Evolutionary conservation across 2,888 invertebrate genomes (phyloP).

Genomic region (Heliconius cydno): DNA sequence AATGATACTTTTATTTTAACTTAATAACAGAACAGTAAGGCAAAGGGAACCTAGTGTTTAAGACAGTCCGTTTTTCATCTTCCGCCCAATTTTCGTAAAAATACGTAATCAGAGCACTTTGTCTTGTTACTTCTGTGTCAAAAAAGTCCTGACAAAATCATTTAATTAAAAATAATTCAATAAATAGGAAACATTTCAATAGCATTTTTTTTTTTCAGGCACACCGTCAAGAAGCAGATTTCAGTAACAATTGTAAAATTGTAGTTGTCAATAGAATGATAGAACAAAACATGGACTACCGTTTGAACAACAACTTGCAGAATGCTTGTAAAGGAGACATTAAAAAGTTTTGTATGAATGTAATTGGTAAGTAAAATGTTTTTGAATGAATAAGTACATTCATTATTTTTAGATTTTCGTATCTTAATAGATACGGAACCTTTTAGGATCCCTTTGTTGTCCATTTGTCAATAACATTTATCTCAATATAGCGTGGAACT

Average conservation of each 20-base stretch:
- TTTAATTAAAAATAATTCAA: too few species aligned
- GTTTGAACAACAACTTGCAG: constrained; percentile 93
- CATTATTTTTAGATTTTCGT: constrained; percentile 1
- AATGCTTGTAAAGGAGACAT: constrained; percentile 93
- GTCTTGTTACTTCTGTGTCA: too few species aligned
- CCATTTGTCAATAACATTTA: too few species aligned
- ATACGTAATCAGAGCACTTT: too few species aligned
- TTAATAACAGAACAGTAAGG: too few species aligned
- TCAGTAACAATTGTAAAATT: constrained; percentile 92
- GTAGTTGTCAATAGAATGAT: constrained; percentile 94
- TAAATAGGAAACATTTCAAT: background rate
- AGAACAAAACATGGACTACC: constrained; percentile 94
- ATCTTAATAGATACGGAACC: background rate
- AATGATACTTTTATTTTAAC: too few species aligned
- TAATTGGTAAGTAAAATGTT: constrained; percentile 68
- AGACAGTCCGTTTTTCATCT: too few species aligned
- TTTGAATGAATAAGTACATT: background rate
- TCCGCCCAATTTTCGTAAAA: too few species aligned
- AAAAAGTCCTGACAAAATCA: too few species aligned
- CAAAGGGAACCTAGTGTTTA: too few species aligned
- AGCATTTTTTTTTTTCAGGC: constrained; percentile 69
- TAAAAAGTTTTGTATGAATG: constrained; percentile 82
- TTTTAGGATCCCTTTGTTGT: background rate
- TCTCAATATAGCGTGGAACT: too few species aligned
- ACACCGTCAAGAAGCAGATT: constrained; percentile 89